Percentiles rank a stretch among this genome's conserved stretches.
Evolutionary conservation across 2,888 invertebrate genomes (phyloP).

Genomic region (Polyploca ridens): DNA sequence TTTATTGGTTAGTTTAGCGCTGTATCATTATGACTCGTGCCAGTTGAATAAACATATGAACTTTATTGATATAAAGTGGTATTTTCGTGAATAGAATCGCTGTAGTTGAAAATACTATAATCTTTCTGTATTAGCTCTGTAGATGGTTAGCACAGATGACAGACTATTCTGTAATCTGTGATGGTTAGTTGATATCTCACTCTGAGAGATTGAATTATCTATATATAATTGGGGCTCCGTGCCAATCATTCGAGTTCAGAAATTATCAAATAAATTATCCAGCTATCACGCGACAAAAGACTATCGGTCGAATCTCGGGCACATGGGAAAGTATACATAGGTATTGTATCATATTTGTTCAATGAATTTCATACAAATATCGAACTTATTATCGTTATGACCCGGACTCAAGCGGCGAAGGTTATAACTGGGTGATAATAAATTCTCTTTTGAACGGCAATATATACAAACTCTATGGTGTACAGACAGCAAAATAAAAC

Average conservation of each 20-base stretch:
- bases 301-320: background rate
- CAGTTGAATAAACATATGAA: conserved; percentile 13
- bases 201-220: background rate
- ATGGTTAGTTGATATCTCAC: background rate
- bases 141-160: too few relatives aligned
- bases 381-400: conserved; percentile 34
- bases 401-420: conserved; percentile 33
- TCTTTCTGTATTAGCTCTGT: background rate
- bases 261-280: background rate
- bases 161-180: too few relatives aligned
- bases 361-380: background rate
- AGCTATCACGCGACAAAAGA: background rate
- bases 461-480: background rate
- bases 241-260: background rate
- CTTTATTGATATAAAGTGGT: conserved; percentile 7
- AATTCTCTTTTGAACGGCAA: conserved; percentile 18
- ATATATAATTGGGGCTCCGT: background rate
- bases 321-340: background rate
- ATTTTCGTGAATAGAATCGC: conserved; percentile 16
- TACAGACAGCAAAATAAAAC: background rate
- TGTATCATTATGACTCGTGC: conserved; percentile 16
- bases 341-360: background rate
- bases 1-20: conserved; percentile 40
- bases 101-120: conserved; percentile 1
- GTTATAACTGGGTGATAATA: conserved; percentile 31